Conservation (phyloP, 2,113 vertebrate genomes). For the Chinchilla lanigera region DNA sequence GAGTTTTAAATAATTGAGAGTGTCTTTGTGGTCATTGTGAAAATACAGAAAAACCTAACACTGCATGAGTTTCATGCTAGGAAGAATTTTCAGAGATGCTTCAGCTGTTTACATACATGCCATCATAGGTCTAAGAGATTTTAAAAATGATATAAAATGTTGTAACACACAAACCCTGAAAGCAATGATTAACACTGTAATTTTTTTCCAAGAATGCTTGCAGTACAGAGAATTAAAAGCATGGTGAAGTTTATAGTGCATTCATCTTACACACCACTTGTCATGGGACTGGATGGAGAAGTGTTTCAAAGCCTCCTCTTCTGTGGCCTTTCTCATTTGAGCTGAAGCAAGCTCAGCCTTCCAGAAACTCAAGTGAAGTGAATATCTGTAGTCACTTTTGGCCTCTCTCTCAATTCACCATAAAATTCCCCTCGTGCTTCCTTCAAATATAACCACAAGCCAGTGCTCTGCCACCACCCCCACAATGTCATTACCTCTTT, state of each 20-base stretch:
- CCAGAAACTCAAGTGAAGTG: background rate
- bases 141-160: background rate
- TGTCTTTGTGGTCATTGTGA: background rate
- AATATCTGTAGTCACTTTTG: background rate
- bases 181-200: background rate
- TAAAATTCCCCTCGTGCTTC: background rate
- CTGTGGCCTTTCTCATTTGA: background rate
- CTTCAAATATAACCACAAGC: background rate
- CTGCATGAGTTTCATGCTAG: background rate
- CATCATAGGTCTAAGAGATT: background rate
- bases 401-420: conserved; percentile 11
- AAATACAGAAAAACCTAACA: conserved; percentile 28
- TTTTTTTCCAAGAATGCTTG: background rate
- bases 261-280: background rate
- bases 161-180: background rate
- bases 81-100: background rate
- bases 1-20: conserved; percentile 32
- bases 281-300: background rate
- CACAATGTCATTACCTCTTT: background rate
- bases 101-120: background rate
- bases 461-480: background rate
- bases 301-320: background rate
- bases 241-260: background rate
- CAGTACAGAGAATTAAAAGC: conserved; percentile 36
- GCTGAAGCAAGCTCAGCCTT: background rate